Evolutionary conservation across 2,888 invertebrate genomes (phyloP), one percentile per base, ranked within the genome.

Genomic region (Eupeodes luniger): DNA sequence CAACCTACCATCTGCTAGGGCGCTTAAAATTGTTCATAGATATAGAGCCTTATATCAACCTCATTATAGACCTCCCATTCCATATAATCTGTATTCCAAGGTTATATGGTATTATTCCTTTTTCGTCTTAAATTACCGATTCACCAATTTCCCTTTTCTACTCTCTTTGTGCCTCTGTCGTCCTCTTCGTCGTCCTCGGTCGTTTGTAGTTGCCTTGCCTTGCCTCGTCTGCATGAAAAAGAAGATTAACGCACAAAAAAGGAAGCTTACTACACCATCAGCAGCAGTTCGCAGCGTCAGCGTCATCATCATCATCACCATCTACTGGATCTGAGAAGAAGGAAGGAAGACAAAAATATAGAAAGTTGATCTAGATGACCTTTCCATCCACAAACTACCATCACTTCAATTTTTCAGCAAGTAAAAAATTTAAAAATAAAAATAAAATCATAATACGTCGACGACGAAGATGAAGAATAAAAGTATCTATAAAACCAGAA

Each of bases 341-440:
- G 66, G 66, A 27, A 67, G 16, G 11, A 69, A 57, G 64, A 19
- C 9, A 76, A 59, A 44, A 27, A 34, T 81, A 74, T 82, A 78
- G 80, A 87, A 87, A 87, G 87, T 84, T 87, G 84, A 84, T 87
- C 87, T 77, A 84, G 87, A 87, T 87, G 87, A 87, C 87, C 87
- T 87, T 87, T 87, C 77, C 76, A 72, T 77, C 44, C 11, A 76
- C 75, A 57, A 72, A 66, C 72, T 74, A 79, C 78, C 64, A 79
- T 51, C 64, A 79, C 79, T 66, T 57, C 12, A 74, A 34, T 72
- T 83, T 72, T 83, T 36, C 12, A 67, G 11, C 53, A 72, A 64
- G 44, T 55, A 44, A 61, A 40, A 75, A 55, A n/a, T 19, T 51
- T 12, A n/a, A 76, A 81, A 62, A 76, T 53, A 16, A 44, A 53